Base-by-base conservation (phyloP, 2,113 vertebrate genomes). In the Sinocyclocheilus rhinocerous region DNA sequence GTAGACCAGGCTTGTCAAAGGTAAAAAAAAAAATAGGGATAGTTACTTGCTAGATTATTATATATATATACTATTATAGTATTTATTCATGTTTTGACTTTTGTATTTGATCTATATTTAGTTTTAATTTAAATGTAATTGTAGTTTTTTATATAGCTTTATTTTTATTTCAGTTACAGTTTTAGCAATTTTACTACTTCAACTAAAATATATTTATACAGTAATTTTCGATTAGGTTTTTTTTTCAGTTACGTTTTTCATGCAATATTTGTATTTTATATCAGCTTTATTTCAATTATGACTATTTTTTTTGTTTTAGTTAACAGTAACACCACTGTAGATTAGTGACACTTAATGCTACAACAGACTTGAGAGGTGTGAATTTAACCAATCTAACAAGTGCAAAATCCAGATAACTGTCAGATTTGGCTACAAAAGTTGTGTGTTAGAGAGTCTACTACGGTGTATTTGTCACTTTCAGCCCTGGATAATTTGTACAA, bases 371-470 rank as follows among this genome's bases (percentile, higher is more conserved):
- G 15, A 69, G 29, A 69, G 65, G 6, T n/a, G 69, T 42, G 69
- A 72, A 36, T 70, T 18, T 9, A 10, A 72, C 6, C 13, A 20
- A 22, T 57, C 18, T 36, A 33, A 77, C 29, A 55, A 61, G 29
- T 59, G 29, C 9, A 79, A 42, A 78, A 59, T 59, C 26, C 26
- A 12, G 26, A 36, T 36, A 39, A 61, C 20, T 8, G n/a, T 61
- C 55, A 39, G 55, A 79, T 80, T 80, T 80, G 55, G 77, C 77
- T 61, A 24, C 20, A 80, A 63, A 80, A 8, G 77, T 33, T n/a
- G 33, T 70, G 33, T 55, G 9, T 45, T 18, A 76, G 50, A 4
- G 16, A 36, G 83, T 12, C 16, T 45, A 9, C 16, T 45, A 9
- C 4, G 22, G 6, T 84, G 57, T 26, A 13, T 42, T 42, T 70